Evolutionary conservation across 1,140 invertebrate species (phyloP).

Genomic region (Drosophila bifasciata): DNA sequence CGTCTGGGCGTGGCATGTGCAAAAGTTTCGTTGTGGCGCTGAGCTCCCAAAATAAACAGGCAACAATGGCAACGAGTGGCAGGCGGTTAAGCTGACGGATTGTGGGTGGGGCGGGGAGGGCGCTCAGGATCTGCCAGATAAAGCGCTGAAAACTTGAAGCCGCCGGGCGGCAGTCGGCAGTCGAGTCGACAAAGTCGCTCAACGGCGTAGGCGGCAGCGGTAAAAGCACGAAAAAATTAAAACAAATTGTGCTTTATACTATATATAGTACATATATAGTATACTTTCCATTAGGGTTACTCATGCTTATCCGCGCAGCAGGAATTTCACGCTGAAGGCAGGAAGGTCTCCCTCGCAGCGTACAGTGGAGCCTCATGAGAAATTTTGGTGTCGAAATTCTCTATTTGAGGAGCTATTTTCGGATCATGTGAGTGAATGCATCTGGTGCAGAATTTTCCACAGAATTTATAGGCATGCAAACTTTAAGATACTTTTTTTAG

Average conservation of each 20-base stretch:
- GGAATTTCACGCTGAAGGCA: constrained; percentile 26
- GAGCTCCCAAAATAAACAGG: constrained; percentile 67
- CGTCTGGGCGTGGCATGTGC: constrained; percentile 62
- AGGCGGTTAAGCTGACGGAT: constrained; percentile 74
- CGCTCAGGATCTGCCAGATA: constrained; percentile 49
- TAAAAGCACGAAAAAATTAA: constrained; percentile 62
- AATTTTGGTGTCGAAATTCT: too few relatives aligned
- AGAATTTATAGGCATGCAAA: too few relatives aligned
- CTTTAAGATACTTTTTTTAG: too few relatives aligned
- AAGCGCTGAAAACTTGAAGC: constrained; percentile 74
- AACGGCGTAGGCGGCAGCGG: constrained; percentile 16
- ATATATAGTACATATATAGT: too few relatives aligned
- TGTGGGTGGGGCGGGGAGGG: constrained; percentile 7
- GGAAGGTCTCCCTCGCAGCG: constrained; percentile 5
- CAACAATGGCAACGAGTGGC: constrained; percentile 73
- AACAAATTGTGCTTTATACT: constrained; percentile 75
- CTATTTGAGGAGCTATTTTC: too few relatives aligned
- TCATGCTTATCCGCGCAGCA: constrained; percentile 4
- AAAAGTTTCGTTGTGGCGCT: constrained; percentile 54
- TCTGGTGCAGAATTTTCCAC: too few relatives aligned
- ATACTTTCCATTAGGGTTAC: constrained; percentile 63
- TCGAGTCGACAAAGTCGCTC: constrained; percentile 54
- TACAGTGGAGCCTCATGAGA: neutral
- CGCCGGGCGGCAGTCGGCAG: constrained; percentile 46
- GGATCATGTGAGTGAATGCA: too few relatives aligned